A percentile compares a stretch with the other conserved stretches of the same genome.
Conservation (phyloP, 2,113 vertebrate species). For the Baryphthengus martii region DNA sequence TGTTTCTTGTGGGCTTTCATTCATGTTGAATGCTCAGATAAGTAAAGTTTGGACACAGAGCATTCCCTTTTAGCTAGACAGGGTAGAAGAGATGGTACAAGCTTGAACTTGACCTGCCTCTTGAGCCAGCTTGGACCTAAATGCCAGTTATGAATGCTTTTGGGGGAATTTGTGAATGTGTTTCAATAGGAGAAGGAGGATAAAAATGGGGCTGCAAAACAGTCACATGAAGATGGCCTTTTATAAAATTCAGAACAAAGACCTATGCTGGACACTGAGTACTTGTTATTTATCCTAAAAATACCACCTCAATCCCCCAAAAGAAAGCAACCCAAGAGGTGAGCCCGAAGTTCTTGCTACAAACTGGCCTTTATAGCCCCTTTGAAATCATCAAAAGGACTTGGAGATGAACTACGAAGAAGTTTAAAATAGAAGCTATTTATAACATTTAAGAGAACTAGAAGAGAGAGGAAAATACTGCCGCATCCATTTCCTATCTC, state of each 20-base stretch:
- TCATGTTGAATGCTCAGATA: background rate
- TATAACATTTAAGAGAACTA: background rate
- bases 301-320: fast-evolving
- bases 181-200: background rate
- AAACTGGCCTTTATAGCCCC: background rate
- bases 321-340: background rate
- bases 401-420: background rate
- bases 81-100: background rate
- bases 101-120: background rate
- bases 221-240: background rate
- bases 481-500: background rate
- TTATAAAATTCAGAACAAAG: background rate
- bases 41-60: background rate
- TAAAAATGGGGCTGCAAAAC: background rate
- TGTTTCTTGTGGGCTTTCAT: background rate
- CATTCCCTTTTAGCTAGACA: background rate
- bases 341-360: background rate
- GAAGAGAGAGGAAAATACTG: background rate
- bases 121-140: background rate
- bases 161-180: background rate
- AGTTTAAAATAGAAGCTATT: background rate
- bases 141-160: background rate
- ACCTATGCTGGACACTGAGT: background rate
- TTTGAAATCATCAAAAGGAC: background rate
- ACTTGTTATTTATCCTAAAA: background rate